Evolutionary conservation across 2,113 vertebrate species (phyloP), one percentile per base, ranked within the genome.

Genomic region (Actenoides hombroni): DNA sequence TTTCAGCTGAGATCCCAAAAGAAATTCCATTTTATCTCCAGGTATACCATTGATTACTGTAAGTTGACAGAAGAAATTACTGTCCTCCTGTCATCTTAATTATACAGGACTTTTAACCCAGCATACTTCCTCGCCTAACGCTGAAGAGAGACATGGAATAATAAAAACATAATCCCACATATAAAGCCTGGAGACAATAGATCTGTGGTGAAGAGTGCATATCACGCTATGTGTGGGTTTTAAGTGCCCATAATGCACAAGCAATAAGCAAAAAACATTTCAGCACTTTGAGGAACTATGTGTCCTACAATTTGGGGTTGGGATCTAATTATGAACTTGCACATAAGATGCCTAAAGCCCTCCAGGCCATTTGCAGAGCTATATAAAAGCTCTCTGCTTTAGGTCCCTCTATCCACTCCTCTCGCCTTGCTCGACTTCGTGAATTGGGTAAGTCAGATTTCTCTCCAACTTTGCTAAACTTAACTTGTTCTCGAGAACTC

Each of bases 221-320:
- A 63, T 94, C 93, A 92, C 2, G 4, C 86, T 23, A 3, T 51
- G 77, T 26, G 95, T 87, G 84, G 87, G 94, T 70, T 96, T 65
- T 76, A 80, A 94, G 64, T 1, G 57, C 31, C 73, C 79, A n/a
- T 56, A 83, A 60, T 1, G 4, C 69, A 42, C 46, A 80, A 39
- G 33, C 88, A 92, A 90, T 64, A 28, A 83, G 64, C 54, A 64
- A 78, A 85, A 79, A 24, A 48, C 61, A 35, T 87, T 96, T 94
- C 90, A 90, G 87, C 95, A 60, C 60, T 84, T 82, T 86, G 73
- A n/a, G 65, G 48, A 94, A 46, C 83, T 61, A 54, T 26, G 25
- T 87, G 81, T 37, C 87, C 84, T 91, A 37, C 61, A 93, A 68
- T 95, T 91, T 95, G 90, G 90, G 92, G 90, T 64, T 93, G 87